phyloP scores from a whole-genome alignment of 2,888 invertebrate genomes.

The Craniophora ligustri region DNA sequence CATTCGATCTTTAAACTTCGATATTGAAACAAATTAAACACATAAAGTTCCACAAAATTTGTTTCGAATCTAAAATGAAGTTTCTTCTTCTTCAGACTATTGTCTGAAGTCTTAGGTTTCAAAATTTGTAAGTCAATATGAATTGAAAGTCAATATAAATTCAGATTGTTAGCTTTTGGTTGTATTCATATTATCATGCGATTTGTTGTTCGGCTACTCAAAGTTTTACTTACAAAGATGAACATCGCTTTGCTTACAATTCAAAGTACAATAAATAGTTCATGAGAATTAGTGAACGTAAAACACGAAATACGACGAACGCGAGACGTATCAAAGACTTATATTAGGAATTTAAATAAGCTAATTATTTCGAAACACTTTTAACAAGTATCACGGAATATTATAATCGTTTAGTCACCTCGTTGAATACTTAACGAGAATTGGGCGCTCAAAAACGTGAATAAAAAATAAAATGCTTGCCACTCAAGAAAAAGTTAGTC shows the following conservation, averaged over 20 bases:
- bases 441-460: constrained; percentile 12
- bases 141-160: constrained; percentile 15
- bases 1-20: constrained; percentile 26
- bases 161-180: background rate
- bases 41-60: constrained; percentile 25
- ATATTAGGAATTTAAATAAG: constrained; percentile 39
- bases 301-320: constrained; percentile 28
- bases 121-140: constrained; percentile 29
- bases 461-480: constrained; percentile 11
- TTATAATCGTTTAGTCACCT: constrained; percentile 45
- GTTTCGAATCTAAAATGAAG: constrained; percentile 24
- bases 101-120: constrained; percentile 24
- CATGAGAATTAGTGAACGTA: constrained; percentile 19
- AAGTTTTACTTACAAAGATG: background rate
- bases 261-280: constrained; percentile 7
- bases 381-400: constrained; percentile 35
- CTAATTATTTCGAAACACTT: constrained; percentile 40
- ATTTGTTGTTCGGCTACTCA: background rate
- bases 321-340: constrained; percentile 19
- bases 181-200: background rate
- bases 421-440: constrained; percentile 37
- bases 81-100: constrained; percentile 12
- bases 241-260: constrained; percentile 4
- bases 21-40: constrained; percentile 34
- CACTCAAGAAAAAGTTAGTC: constrained; percentile 10